phyloP scores from a whole-genome alignment of 2,797 vertebrate genomes.

The Gymnodraco acuticeps region DNA sequence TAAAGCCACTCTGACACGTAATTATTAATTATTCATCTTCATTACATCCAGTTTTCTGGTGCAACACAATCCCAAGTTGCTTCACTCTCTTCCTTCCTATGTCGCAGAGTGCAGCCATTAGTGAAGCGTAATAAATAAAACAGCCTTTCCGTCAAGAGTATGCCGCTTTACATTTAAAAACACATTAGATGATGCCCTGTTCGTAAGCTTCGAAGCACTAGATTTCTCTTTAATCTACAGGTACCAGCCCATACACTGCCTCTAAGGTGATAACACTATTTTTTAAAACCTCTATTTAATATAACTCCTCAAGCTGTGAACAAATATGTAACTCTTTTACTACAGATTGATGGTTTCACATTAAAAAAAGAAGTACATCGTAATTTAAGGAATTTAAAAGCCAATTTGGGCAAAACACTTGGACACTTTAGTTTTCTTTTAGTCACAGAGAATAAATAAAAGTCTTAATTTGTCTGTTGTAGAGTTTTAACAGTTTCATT shows the following conservation, averaged over 20 bases:
- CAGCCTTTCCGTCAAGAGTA: conserved; percentile 11
- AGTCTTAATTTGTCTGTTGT: background rate
- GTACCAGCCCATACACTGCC: background rate
- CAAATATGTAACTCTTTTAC: background rate
- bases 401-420: background rate
- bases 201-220: background rate
- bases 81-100: conserved; percentile 4
- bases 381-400: background rate
- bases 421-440: background rate
- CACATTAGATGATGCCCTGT: background rate
- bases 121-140: conserved; percentile 42
- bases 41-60: conserved; percentile 42
- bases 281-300: background rate
- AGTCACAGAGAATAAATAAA: background rate
- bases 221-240: background rate
- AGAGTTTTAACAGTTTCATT: conserved; percentile 3
- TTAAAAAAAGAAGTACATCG: background rate
- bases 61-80: conserved; percentile 18
- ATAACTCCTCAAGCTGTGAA: background rate
- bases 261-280: conserved; percentile 1
- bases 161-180: conserved; percentile 36
- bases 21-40: conserved; percentile 68
- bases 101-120: conserved; percentile 39
- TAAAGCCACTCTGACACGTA: conserved; percentile 44
- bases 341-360: background rate